A percentile compares a stretch with the other conserved stretches of the same genome.
Evolutionary conservation across 35 echinoderm and acorn worm genomes (phyloP).

Genomic region (Nesometra sesokonis): DNA sequence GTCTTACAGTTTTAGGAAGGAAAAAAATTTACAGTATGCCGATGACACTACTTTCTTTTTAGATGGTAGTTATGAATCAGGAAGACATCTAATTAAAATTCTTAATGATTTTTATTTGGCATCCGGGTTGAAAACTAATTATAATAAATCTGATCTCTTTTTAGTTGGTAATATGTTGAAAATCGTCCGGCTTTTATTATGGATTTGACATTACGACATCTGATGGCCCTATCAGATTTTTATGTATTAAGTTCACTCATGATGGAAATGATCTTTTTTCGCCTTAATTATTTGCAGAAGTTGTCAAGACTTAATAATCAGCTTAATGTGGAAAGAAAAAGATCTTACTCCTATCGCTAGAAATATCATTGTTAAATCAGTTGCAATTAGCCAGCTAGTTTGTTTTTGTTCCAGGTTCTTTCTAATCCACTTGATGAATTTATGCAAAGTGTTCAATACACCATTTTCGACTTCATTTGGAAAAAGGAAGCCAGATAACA

Average conservation of each 20-base stretch:
- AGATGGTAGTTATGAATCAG: slow-evolving; percentile 2
- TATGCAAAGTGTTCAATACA: background rate
- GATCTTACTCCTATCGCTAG: slow-evolving; percentile 13
- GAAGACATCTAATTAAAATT: background rate
- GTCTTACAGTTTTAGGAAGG: slow-evolving; percentile 4
- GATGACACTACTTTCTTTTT: slow-evolving; percentile 14
- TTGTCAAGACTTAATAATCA: slow-evolving; percentile 2
- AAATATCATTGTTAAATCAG: slow-evolving; percentile 18
- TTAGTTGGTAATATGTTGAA: background rate
- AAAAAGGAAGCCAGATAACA: background rate
- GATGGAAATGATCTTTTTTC: background rate
- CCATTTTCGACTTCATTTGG: slow-evolving; percentile 1
- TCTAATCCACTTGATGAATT: background rate
- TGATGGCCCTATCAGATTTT: background rate
- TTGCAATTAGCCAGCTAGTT: slow-evolving; percentile 10
- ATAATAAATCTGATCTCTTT: background rate
- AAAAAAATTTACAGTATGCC: slow-evolving; percentile 20
- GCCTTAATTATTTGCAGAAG: slow-evolving; percentile 16
- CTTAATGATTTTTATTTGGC: slow-evolving; percentile 11
- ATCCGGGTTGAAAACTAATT: slow-evolving; percentile 16
- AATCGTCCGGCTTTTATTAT: background rate
- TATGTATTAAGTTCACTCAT: slow-evolving; percentile 15
- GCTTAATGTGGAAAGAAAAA: background rate
- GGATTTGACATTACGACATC: background rate
- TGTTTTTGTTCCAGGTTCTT: slow-evolving; percentile 7